Conservation (phyloP, 2,113 vertebrate species). For the Rafetus swinhoei region DNA sequence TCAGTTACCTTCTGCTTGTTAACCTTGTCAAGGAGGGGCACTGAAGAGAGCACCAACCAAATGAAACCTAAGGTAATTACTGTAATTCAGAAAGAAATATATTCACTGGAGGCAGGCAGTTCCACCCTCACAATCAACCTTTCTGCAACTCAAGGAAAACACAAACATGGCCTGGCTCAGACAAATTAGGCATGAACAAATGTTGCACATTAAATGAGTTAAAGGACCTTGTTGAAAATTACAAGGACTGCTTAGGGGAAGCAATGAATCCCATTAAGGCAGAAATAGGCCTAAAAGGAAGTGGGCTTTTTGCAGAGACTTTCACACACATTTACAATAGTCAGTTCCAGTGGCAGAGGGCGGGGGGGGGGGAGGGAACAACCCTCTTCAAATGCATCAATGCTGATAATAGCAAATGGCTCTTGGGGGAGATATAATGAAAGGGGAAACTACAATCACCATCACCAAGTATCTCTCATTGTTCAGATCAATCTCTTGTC, state of each 20-base stretch:
- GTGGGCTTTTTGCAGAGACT: constrained; percentile 18
- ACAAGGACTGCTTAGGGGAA: constrained; percentile 74
- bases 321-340: not conserved
- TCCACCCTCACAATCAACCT: constrained; percentile 74
- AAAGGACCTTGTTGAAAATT: constrained; percentile 80
- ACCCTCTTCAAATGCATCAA: not conserved
- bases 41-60: constrained; percentile 37
- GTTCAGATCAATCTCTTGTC: not conserved
- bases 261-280: constrained; percentile 70
- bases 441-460: not conserved
- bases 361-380: too few relatives aligned
- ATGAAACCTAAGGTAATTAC: constrained; percentile 63
- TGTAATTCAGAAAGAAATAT: constrained; percentile 65
- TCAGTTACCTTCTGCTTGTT: constrained; percentile 72
- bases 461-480: not conserved
- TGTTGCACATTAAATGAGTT: constrained; percentile 80
- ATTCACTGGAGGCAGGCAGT: constrained; percentile 60
- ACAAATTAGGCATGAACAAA: constrained; percentile 81
- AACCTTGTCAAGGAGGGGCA: constrained; percentile 67
- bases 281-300: constrained; percentile 58
- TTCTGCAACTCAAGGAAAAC: constrained; percentile 72
- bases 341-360: not conserved
- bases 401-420: not conserved
- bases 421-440: not conserved
- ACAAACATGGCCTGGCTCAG: constrained; percentile 73